Conservation (phyloP, 2,888 invertebrate genomes). For the Resseliella maxima region DNA sequence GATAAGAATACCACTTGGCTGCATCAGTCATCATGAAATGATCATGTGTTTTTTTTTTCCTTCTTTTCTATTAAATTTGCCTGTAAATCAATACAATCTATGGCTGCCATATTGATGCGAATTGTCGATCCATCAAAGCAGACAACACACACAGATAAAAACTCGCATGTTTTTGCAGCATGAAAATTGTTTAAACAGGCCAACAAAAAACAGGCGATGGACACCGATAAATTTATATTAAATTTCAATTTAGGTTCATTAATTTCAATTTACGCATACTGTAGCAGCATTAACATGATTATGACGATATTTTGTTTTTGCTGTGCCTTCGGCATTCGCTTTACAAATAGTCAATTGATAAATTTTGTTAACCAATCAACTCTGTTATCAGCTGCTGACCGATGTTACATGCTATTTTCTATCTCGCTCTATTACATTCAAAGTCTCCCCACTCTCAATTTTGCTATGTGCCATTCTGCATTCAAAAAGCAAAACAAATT, state of each 20-base stretch:
- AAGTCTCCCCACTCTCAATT: too few species aligned
- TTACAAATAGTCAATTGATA: conserved; percentile 20
- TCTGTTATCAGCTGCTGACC: not conserved
- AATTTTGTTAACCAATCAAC: conserved; percentile 13
- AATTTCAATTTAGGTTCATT: conserved; percentile 37
- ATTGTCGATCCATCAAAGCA: not conserved
- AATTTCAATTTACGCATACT: conserved; percentile 45
- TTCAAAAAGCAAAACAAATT: not conserved
- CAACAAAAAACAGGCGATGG: not conserved
- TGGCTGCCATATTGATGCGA: not conserved
- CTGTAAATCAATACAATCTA: not conserved
- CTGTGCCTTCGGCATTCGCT: not conserved
- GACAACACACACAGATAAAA: not conserved
- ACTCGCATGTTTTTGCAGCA: not conserved
- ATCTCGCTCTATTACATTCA: not conserved
- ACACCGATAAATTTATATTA: conserved; percentile 22
- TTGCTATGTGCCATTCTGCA: not conserved
- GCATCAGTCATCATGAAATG: not conserved
- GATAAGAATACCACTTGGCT: not conserved
- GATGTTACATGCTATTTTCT: not conserved
- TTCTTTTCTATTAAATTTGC: not conserved
- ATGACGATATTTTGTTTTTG: conserved; percentile 12
- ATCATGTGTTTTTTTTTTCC: not conserved
- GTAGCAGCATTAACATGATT: conserved; percentile 25
- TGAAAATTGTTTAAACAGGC: not conserved